Conservation (phyloP, 2,797 vertebrate species). For the Hirundo rustica region DNA sequence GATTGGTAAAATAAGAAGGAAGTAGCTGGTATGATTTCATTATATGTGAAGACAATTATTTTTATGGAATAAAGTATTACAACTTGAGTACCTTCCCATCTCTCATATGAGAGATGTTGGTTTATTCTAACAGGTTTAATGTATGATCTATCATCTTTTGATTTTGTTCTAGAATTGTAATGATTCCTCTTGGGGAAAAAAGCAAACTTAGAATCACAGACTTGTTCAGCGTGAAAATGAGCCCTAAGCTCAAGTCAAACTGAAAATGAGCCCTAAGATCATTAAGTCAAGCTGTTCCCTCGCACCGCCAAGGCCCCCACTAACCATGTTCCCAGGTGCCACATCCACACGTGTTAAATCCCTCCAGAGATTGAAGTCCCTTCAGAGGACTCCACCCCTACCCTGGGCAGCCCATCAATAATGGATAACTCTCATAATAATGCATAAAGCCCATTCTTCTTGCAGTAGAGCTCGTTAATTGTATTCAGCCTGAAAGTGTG, state of each 20-base stretch:
- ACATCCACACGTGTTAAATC: not conserved
- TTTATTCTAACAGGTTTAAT: not conserved
- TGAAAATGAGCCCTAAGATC: not conserved
- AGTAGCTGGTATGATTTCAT: not conserved
- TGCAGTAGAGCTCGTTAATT: not conserved
- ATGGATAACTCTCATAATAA: not conserved
- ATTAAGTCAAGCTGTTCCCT: not conserved
- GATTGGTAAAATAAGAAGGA: not conserved
- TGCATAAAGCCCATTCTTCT: not conserved
- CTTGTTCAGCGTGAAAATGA: not conserved
- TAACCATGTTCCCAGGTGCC: not conserved
- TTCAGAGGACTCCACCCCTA: not conserved
- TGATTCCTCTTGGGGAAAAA: not conserved
- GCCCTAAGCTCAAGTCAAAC: not conserved
- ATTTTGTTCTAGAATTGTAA: not conserved
- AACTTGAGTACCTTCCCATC: not conserved
- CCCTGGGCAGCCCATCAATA: not conserved
- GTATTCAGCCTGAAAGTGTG: not conserved
- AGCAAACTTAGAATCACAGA: not conserved
- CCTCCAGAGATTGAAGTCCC: not conserved
- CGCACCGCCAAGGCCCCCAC: not conserved
- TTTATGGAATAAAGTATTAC: not conserved
- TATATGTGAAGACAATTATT: not conserved
- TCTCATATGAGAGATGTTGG: not conserved
- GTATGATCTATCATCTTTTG: not conserved